Base-by-base conservation (phyloP, 2,888 invertebrate species). In the Pollenia angustigena region DNA sequence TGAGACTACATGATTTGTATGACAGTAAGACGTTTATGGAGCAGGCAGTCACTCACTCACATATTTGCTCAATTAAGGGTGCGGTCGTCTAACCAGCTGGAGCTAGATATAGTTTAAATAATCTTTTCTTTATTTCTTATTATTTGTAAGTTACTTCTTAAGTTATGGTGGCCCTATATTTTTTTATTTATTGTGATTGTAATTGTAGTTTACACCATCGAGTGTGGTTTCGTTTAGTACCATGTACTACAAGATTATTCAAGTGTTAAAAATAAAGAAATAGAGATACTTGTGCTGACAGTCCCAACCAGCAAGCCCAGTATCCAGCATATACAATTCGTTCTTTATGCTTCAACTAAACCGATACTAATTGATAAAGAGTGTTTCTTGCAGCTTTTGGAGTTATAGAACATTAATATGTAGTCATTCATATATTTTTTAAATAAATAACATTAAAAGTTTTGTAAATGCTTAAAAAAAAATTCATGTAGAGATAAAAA, bases 271-370 rank as follows among this genome's bases (percentile, higher is more conserved):
- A 78, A 72, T 71, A 52, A 71, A 56, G 64, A 46, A 54, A 44
- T 64, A 72, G 18, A 54, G 62, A 82, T 71, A 76, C 68, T 76
- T 81, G 76, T 68, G 84, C 74, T 84, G 86, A 86, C 86, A 86
- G 76, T 71, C 71, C 32, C 66, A 58, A 78, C 83, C 78, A 68
- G 72, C 84, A 81, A 76, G 54, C 1, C 71, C 48, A 71, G 8
- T 64, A 69, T 62, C 64, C 8, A 56, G 42, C 52, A 52, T 4
- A 46, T 54, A 78, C 60, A 83, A 87, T 72, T 78, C 58, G 52
- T 72, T 83, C 50, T 82, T 74, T 71, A 74, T 78, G 80, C 40
- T 60, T 46, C 56, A 54, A n/a, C 12, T 42, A 76, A 76, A 58
- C 76, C 76, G 62, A 58, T 68, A 74, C 79, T 68, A 79, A 84